Evolutionary conservation across 2,113 vertebrate genomes (phyloP).

Genomic region (Phrynocephalus versicolor): DNA sequence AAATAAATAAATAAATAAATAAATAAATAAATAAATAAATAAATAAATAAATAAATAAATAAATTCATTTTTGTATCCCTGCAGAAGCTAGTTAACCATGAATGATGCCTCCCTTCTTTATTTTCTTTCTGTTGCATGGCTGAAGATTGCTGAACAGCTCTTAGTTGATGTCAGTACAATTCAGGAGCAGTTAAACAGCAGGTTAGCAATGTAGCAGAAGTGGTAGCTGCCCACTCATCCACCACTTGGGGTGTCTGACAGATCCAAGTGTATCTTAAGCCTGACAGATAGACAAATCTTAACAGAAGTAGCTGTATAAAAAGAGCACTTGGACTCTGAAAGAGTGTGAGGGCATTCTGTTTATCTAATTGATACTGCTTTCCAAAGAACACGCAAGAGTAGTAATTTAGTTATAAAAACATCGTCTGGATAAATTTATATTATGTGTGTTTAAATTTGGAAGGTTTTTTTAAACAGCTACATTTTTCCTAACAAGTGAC

Average conservation of each 20-base stretch:
- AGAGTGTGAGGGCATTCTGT: neutral
- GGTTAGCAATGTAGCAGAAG: neutral
- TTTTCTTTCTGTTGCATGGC: neutral
- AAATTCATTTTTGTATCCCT: neutral
- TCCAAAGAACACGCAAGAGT: neutral
- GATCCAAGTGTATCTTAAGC: slow-evolving; percentile 3
- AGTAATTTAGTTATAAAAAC: neutral
- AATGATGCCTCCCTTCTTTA: neutral
- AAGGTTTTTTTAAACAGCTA: neutral
- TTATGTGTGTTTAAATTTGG: neutral
- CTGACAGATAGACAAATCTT: neutral
- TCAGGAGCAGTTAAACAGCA: neutral
- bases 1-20: no score
- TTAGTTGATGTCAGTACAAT: neutral
- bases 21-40: no score
- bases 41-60: no score
- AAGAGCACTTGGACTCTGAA: neutral
- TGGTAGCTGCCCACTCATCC: neutral
- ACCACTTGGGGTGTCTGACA: slow-evolving; percentile 13
- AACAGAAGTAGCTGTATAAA: neutral
- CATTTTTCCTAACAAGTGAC: slow-evolving; percentile 17
- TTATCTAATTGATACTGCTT: neutral
- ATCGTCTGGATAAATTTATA: neutral
- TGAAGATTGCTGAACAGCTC: neutral
- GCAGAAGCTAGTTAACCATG: neutral